These are phyloP conservation scores for Phyllotreta striolata DNA, from an alignment of 2,888 invertebrate species.

Conservation along the genomic window DNA sequence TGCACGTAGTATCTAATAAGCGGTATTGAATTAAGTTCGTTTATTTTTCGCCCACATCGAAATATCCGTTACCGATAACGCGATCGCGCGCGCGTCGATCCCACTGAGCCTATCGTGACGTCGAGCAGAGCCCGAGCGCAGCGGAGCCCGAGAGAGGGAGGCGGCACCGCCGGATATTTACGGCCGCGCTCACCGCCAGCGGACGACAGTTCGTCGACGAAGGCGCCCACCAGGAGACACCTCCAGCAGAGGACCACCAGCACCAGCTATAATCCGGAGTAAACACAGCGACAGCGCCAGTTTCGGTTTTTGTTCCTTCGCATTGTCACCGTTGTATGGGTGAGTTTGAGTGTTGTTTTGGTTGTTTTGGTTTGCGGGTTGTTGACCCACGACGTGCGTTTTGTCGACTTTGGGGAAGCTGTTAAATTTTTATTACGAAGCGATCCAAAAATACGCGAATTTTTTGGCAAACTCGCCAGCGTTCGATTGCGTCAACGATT, in stretches of 20 bases:
- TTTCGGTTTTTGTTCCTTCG: constrained; percentile 47
- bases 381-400: not conserved
- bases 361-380: not conserved
- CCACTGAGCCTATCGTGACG: constrained; percentile 19
- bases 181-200: too few relatives aligned
- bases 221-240: not conserved
- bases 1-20: constrained; percentile 43
- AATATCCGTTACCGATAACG: not conserved
- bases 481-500: too few relatives aligned
- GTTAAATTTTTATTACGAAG: too few relatives aligned
- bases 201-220: constrained; percentile 5
- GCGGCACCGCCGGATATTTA: too few relatives aligned
- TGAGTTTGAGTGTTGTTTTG: constrained; percentile 54
- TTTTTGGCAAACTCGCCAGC: not conserved
- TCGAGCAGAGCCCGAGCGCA: not conserved
- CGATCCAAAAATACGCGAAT: too few relatives aligned
- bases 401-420: not conserved
- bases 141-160: too few relatives aligned
- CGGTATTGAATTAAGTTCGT: constrained; percentile 35
- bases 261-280: not conserved
- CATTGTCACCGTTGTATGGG: constrained; percentile 65
- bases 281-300: constrained; percentile 26
- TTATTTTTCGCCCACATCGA: not conserved
- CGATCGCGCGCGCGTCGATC: too few relatives aligned
- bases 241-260: too few relatives aligned